Evolutionary conservation across 2,888 invertebrate species (phyloP), one percentile per base, ranked within the genome.

Genomic region (Leptinotarsa juncta): DNA sequence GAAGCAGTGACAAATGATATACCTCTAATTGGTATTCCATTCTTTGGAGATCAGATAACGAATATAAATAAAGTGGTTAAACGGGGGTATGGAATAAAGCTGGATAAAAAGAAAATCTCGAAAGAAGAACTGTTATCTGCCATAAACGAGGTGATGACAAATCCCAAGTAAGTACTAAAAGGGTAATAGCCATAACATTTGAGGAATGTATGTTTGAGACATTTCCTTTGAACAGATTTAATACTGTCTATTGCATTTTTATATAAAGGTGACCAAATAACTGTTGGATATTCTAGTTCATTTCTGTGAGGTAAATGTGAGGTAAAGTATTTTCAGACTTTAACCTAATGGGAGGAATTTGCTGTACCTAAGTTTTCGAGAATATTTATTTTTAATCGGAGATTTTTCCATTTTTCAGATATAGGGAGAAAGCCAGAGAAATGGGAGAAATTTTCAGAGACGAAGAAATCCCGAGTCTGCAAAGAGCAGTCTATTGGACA

Each of bases 1-100:
- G 89, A 89, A 76, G 86, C 89, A 2, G 85, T 89, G 7, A 80
- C 79, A n/a, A 87, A 87, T 10, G 86, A 85, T 48, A 87, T 89
- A 1, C 89, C 89, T 3, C 69, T 89, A 0, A 82, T 89, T 16
- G 88, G 86, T 16, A 78, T 89, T 32, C 89, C 89, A 12, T 86
- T 88, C 81, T 77, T 87, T 3, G 86, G 83, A 0, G 88, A 89
- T 70, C 89, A 89, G 77, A 85, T 85, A 81, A 85, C 81, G 32
- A 88, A 89, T 77, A 86, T 85, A 0, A 75, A 79, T 48, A 79
- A 77, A 70, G 50, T 81, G 51, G 80, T 79, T 10, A 74, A 72
- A 20, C 78, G 84, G 60, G 84, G 84, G 4, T 85, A 88, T 55
- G 89, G 88, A 3, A 18, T 86, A 0, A 79, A 79, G 70, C 68